A percentile compares a stretch with the other conserved stretches of the same genome.
Evolutionary conservation across 53 echinoderm and acorn worm species (phyloP).

Genomic region (Luidia sarsii): DNA sequence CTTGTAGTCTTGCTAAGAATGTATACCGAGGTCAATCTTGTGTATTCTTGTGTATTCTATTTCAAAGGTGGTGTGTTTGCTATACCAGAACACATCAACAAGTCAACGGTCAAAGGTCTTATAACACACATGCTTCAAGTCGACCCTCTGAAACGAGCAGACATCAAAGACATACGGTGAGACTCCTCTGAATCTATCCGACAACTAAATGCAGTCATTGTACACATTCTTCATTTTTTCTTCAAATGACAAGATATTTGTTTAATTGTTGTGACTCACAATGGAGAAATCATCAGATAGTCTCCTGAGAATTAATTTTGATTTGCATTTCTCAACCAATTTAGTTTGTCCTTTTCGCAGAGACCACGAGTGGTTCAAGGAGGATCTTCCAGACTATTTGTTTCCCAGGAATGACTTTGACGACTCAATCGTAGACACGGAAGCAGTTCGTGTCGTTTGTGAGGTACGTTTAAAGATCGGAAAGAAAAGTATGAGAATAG

Average conservation of each 20-base stretch:
- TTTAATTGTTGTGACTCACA: too few species aligned
- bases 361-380: conserved; percentile 96
- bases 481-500: neutral
- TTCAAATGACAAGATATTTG: too few species aligned
- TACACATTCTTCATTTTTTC: too few species aligned
- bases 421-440: conserved; percentile 83
- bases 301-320: too few species aligned
- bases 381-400: conserved; percentile 80
- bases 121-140: conserved; percentile 94
- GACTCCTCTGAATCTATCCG: conserved; percentile 5
- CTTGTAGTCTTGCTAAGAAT: too few species aligned
- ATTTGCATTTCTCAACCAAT: too few species aligned
- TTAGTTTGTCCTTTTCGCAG: too few species aligned
- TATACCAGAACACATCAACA: conserved; percentile 88
- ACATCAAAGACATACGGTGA: conserved; percentile 91
- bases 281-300: too few species aligned
- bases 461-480: conserved; percentile 64
- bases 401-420: conserved; percentile 95
- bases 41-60: too few species aligned
- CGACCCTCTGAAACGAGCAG: conserved; percentile 94
- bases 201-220: neutral
- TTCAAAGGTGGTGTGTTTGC: conserved; percentile 91
- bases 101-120: conserved; percentile 85
- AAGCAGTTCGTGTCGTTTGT: conserved; percentile 90
- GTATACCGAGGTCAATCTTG: too few species aligned